phyloP scores from a whole-genome alignment of 1,140 invertebrate genomes.

The Euura saliciscinereae region DNA sequence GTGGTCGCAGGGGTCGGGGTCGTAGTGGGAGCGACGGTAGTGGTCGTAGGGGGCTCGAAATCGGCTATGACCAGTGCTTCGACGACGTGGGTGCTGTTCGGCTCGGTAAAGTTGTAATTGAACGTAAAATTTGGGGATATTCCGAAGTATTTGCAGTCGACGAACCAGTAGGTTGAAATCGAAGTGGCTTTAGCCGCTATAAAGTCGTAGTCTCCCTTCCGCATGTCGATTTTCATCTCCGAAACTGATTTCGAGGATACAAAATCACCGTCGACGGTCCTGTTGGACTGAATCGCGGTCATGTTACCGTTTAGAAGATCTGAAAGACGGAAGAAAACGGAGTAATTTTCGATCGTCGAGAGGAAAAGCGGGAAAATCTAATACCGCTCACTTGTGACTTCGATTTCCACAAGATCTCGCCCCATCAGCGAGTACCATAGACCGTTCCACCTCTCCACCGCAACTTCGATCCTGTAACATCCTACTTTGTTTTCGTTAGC shows the following conservation, averaged over 20 bases:
- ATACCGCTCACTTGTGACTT: constrained; percentile 64
- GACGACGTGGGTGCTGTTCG: constrained; percentile 66
- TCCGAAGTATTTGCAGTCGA: constrained; percentile 76
- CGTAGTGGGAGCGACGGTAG: constrained; percentile 65
- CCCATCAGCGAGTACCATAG: constrained; percentile 47
- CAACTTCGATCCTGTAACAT: constrained; percentile 66
- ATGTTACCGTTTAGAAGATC: constrained; percentile 70
- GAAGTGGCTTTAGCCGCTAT: constrained; percentile 66
- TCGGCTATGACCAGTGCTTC: constrained; percentile 74
- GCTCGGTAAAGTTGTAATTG: constrained; percentile 66
- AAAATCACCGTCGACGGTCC: constrained; percentile 61
- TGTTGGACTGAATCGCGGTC: constrained; percentile 65
- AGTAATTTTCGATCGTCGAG: constrained; percentile 17
- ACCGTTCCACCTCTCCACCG: constrained; percentile 56
- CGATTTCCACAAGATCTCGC: constrained; percentile 58
- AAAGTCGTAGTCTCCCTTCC: constrained; percentile 65
- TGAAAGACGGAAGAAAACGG: constrained; percentile 42
- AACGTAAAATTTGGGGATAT: constrained; percentile 66
- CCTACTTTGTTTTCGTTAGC: constrained; percentile 61
- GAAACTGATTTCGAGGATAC: constrained; percentile 66
- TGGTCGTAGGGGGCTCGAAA: constrained; percentile 66
- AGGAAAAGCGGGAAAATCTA: constrained; percentile 15
- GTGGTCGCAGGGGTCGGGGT: constrained; percentile 56
- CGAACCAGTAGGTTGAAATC: constrained; percentile 76
- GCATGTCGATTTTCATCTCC: constrained; percentile 65